Evolutionary conservation across 2,113 vertebrate species (phyloP), one percentile per base, ranked within the genome.

Genomic region (Limnothrissa miodon): DNA sequence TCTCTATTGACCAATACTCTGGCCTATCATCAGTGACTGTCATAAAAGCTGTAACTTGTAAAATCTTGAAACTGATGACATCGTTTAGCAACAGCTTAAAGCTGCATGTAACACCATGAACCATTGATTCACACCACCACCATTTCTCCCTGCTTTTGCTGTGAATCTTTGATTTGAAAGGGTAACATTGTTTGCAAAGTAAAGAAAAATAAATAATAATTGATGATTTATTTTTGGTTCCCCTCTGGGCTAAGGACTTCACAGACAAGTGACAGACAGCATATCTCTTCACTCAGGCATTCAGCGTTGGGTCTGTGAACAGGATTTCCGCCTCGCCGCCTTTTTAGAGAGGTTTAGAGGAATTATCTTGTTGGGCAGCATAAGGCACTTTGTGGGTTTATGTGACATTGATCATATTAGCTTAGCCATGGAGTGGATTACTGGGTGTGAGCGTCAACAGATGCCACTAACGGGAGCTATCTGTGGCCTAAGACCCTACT

Each of bases 401-500:
- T 85, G 84, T 82, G 62, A 81, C 46, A 45, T 39, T 15, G 70
- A 83, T 86, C 29, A 78, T 62, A 70, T 62, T 44, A 79, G 45
- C 82, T 46, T 83, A 74, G 46, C 62, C 39, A 81, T 36, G 70
- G 56, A 66, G n/a, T 39, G 45, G 81, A 83, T 81, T 81, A 81
- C 39, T 62, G 79, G 21, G 62, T 56, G 25, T 80, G 36, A 2
- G n/a, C 25, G 62, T 39, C 48, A 83, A 85, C 86, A 84, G 59
- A 74, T 19, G 19, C 53, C 39, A 23, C 51, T 56, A 23, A 56
- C 51, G 36, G 25, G 33, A 36, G 13, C 33, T 74, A 36, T 56
- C 51, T 56, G 51, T 56, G 21, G 42, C 39, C 33, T 42, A n/a
- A 59, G 5, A 33, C 66, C 66, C 80, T 46, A 44, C 53, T n/a